A percentile compares a stretch with the other conserved stretches of the same genome.
Evolutionary conservation across 64 coral and sea anemone species (phyloP).

Genomic region (Stichodactyla helianthus): DNA sequence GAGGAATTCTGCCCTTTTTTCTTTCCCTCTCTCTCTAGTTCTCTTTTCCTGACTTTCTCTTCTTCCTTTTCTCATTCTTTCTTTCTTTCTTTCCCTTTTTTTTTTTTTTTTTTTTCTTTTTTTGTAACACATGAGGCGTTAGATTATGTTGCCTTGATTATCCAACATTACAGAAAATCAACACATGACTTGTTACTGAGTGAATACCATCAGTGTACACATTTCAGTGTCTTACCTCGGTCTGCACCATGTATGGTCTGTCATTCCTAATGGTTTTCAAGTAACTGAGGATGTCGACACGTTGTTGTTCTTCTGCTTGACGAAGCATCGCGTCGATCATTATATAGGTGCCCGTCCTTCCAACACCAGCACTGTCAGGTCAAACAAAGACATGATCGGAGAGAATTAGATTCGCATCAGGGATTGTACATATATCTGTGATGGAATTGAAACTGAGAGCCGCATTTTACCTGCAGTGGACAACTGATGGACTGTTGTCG

Average conservation of each 20-base stretch:
- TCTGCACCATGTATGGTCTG: slow-evolving; percentile 61
- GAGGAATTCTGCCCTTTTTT: too few species aligned
- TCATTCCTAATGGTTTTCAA: slow-evolving; percentile 38
- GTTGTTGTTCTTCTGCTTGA: slow-evolving; percentile 27
- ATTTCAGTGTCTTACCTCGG: background rate
- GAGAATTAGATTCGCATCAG: background rate
- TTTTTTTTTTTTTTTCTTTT: background rate
- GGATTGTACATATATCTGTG: background rate
- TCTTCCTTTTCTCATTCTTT: too few species aligned
- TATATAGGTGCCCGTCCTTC: slow-evolving; percentile 57
- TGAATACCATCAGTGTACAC: too few species aligned
- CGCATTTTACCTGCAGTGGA: slow-evolving; percentile 59
- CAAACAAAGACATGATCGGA: background rate
- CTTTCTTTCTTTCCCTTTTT: too few species aligned
- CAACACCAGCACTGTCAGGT: slow-evolving; percentile 52
- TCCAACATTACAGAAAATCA: too few species aligned
- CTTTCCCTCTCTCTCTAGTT: too few species aligned
- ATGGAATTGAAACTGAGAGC: too few species aligned
- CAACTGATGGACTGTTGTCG: slow-evolving; percentile 33
- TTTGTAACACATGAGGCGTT: background rate
- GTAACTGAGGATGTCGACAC: slow-evolving; percentile 42
- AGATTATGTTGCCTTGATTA: background rate
- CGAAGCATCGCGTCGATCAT: slow-evolving; percentile 68
- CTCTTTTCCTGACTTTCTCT: too few species aligned
- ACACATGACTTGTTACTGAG: too few species aligned